Evolutionary conservation across 2,888 invertebrate species (phyloP).

Genomic region (Drosophila algonquin): DNA sequence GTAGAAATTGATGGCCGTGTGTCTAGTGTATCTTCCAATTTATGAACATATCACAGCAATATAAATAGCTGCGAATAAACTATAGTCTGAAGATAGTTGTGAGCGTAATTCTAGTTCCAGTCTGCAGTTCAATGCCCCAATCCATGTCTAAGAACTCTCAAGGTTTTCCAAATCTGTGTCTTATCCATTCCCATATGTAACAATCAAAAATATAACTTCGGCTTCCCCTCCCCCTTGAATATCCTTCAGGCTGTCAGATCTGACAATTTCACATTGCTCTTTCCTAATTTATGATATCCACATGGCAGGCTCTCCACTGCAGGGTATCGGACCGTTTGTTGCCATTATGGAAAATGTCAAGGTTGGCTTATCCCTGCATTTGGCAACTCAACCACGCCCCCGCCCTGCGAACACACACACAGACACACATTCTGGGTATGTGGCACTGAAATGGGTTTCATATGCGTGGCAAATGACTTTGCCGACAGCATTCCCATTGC

Average conservation of each 20-base stretch:
- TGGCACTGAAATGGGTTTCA: conserved; percentile 23
- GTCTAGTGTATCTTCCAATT: too few relatives aligned
- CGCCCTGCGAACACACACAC: conserved; percentile 19
- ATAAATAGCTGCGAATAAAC: background rate
- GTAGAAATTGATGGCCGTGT: too few relatives aligned
- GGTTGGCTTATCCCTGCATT: conserved; percentile 70
- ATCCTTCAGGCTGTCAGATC: background rate
- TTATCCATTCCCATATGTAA: too few relatives aligned
- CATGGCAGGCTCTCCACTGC: background rate
- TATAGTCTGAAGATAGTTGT: background rate
- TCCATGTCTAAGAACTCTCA: background rate
- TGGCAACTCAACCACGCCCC: conserved; percentile 55
- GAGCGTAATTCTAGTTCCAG: too few relatives aligned
- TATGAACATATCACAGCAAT: too few relatives aligned
- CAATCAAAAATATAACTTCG: too few relatives aligned
- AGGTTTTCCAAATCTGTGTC: too few relatives aligned
- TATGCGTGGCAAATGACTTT: conserved; percentile 55
- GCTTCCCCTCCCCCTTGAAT: too few relatives aligned
- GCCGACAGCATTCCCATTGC: conserved; percentile 38
- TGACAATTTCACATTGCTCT: background rate
- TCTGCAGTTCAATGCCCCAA: too few relatives aligned
- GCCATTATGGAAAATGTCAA: conserved; percentile 68
- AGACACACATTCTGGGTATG: conserved; percentile 12
- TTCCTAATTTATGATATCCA: conserved; percentile 4
- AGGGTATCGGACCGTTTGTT: conserved; percentile 47